Evolutionary conservation across 2,888 invertebrate genomes (phyloP).

Genomic region (Cheilosia grossa): DNA sequence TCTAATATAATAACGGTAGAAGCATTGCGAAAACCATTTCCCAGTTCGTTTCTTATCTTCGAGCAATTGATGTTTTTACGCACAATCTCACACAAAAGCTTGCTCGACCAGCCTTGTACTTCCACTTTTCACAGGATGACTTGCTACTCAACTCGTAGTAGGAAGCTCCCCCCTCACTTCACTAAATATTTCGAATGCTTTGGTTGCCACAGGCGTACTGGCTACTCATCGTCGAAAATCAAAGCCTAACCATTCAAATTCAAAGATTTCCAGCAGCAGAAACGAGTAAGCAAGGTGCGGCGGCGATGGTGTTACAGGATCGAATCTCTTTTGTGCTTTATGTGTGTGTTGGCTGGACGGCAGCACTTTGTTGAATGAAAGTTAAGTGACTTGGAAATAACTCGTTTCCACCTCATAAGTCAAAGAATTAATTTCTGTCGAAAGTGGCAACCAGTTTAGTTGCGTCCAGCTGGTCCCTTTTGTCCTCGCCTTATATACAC

Average conservation of each 20-base stretch:
- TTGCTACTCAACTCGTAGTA: neutral
- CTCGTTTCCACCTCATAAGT: slow-evolving; percentile 72
- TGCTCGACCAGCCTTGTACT: slow-evolving; percentile 6
- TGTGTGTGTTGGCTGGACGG: slow-evolving; percentile 51
- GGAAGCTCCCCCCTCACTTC: slow-evolving; percentile 29
- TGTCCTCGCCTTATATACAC: slow-evolving; percentile 23
- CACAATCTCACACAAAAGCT: slow-evolving; percentile 41
- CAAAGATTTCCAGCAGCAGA: slow-evolving; percentile 41
- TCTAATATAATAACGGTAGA: slow-evolving; percentile 50
- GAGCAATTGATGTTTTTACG: slow-evolving; percentile 49
- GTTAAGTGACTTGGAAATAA: slow-evolving; percentile 74
- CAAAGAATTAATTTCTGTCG: slow-evolving; percentile 73
- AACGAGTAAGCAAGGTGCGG: neutral
- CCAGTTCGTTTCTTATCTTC: slow-evolving; percentile 38
- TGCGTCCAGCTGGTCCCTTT: slow-evolving; percentile 16
- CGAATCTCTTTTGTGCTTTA: slow-evolving; percentile 58
- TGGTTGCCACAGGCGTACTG: slow-evolving; percentile 37
- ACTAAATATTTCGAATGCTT: slow-evolving; percentile 41
- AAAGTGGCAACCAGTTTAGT: slow-evolving; percentile 71
- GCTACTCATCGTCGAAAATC: slow-evolving; percentile 31
- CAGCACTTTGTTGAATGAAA: slow-evolving; percentile 73
- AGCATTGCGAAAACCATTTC: slow-evolving; percentile 35
- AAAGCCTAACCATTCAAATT: slow-evolving; percentile 62
- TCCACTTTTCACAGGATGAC: slow-evolving; percentile 22
- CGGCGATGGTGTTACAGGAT: slow-evolving; percentile 16